Base-by-base conservation (phyloP, 2,888 invertebrate species). In the Hofmannophila pseudospretella region DNA sequence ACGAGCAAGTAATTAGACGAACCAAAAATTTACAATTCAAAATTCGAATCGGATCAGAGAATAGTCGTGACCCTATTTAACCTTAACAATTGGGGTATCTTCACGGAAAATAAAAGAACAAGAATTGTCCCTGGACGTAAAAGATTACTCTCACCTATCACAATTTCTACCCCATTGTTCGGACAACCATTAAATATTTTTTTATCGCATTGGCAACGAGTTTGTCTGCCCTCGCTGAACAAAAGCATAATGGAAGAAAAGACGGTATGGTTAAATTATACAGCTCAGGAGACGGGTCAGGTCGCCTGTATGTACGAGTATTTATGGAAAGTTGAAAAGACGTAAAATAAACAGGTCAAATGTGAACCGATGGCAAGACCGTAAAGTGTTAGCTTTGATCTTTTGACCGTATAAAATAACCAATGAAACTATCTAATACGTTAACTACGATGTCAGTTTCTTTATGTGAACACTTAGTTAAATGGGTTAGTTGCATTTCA, bases 131-230 rank as follows among this genome's bases (percentile, higher is more conserved):
- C 64, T 61, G 71, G 62, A 64, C 64, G 67, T 65, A 71, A 63
- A 75, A 85, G 80, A 81, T 79, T 75, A 73, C 79, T 81, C 82
- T 79, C 84, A 76, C 85, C 85, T 82, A 85, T 85, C 80, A 85
- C 78, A 81, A 86, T 85, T 82, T 84, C 85, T 74, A 70, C 62
- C 26, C 53, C 54, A 78, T 85, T 85, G 82, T 84, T 67, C 64
- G 67, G 69, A 72, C 69, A 67, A 67, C 76, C 81, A 85, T 84
- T 84, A 82, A 80, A 66, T 53, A 51, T 52, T 55, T 56, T 72
- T 72, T 75, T 65, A 54, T 65, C 66, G 62, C 52, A 54, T 50
- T 58, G 62, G 58, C 75, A 80, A 82, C 84, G 68, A 70, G 82
- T 85, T 84, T 73, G 61, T 73, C 71, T 70, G 73, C 77, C 66